Evolutionary conservation across 2,888 invertebrate genomes (phyloP), one percentile per base, ranked within the genome.

Genomic region (Plebejus argus): DNA sequence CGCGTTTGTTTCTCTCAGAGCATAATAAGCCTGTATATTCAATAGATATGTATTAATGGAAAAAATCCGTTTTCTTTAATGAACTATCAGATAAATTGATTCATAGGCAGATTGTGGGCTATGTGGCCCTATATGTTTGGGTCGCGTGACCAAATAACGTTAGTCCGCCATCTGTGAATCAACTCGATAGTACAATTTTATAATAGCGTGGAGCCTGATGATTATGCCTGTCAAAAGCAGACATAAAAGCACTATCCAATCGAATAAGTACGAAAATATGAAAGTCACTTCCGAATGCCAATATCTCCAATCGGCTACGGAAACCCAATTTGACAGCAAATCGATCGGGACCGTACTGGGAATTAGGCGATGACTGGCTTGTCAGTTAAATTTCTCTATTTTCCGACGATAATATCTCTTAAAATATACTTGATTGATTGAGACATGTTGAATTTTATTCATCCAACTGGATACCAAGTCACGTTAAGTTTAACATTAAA

Each of bases 221-320:
- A 53, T 53, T 53, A 33, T 15, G 5, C 28, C 28, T 66, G 15
- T 66, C 66, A 66, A 66, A 33, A 1, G 18, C 33, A 66, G 66
- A 66, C 66, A 66, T 66, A 15, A 33, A 66, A 18, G 12, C 12
- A 6, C 4, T 1, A 28, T 66, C 28, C 66, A 66, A 18, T 66
- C 28, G 4, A 66, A 33, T 66, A 4, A 5, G 28, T 66, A 33
- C 15, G 1, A 66, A 66, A 66, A 71, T 39, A 70, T 71, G 71
- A 71, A 39, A 71, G 66, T 33, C 66, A 66, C 66, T 66, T 33
- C 66, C 28, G 66, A 66, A 66, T 66, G 33, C 66, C 28, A 66
- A 66, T 28, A 33, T 28, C 28, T 66, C 18, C 15, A 61, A 7
- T 61, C 66, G 66, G 66, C 66, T 28, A 66, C 49, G 74, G n/a